phyloP scores from a whole-genome alignment of 2,888 invertebrate genomes.

The Nymphalis polychloros region DNA sequence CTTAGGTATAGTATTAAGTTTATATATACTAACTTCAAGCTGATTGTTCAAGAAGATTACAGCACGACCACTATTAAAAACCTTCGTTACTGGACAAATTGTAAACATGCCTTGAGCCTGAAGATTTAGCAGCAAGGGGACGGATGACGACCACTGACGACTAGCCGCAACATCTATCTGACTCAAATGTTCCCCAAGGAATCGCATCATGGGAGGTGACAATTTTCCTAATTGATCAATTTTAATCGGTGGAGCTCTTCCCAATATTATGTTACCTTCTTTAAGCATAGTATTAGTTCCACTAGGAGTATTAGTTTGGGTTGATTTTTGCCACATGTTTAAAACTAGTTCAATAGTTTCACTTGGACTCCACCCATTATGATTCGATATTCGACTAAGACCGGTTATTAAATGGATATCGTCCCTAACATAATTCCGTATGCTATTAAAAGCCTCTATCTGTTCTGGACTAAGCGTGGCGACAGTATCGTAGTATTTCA shows the following conservation, averaged over 20 bases:
- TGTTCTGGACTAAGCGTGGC: constrained; percentile 40
- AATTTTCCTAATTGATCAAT: constrained; percentile 39
- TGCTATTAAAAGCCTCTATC: constrained; percentile 39
- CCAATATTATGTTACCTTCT: constrained; percentile 42
- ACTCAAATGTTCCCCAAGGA: constrained; percentile 44
- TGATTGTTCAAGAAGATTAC: constrained; percentile 44
- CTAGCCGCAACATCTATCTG: constrained; percentile 38
- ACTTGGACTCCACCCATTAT: constrained; percentile 37
- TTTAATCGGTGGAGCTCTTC: constrained; percentile 43
- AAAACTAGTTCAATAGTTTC: constrained; percentile 41
- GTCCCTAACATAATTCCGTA: constrained; percentile 37
- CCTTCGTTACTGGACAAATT: constrained; percentile 38
- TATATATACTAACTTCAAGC: constrained; percentile 45
- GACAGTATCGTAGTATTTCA: constrained; percentile 41
- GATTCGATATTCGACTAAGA: constrained; percentile 33
- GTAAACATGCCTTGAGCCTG: constrained; percentile 42
- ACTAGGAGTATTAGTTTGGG: constrained; percentile 31
- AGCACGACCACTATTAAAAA: constrained; percentile 38
- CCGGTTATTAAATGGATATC: constrained; percentile 41
- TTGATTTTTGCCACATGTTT: constrained; percentile 38
- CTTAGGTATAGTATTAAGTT: constrained; percentile 38
- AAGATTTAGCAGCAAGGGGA: constrained; percentile 40
- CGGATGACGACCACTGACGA: constrained; percentile 38
- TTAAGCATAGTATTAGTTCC: constrained; percentile 31
- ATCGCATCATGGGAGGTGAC: constrained; percentile 39